Evolutionary conservation across 2,888 invertebrate genomes (phyloP).

Genomic region (Dorcus hopei): DNA sequence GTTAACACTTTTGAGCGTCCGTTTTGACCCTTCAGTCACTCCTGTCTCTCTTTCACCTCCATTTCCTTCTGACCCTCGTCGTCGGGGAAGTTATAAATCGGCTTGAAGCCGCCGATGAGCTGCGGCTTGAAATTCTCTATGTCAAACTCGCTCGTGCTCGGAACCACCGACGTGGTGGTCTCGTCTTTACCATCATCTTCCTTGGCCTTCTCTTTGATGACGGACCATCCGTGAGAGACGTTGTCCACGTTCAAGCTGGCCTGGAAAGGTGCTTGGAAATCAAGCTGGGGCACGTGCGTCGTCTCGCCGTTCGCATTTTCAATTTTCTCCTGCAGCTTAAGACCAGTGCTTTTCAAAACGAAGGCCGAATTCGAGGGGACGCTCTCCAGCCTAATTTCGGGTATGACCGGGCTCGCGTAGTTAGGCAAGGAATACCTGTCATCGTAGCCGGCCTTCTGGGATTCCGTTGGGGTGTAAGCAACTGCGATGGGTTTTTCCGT

Average conservation of each 20-base stretch:
- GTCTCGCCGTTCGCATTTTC: slow-evolving; percentile 20
- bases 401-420: slow-evolving; percentile 50
- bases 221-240: slow-evolving; percentile 62
- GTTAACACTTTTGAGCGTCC: too few species aligned
- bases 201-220: slow-evolving; percentile 47
- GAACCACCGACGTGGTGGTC: slow-evolving; percentile 39
- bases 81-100: slow-evolving; percentile 56
- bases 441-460: slow-evolving; percentile 35
- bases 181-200: slow-evolving; percentile 31
- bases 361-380: slow-evolving; percentile 44
- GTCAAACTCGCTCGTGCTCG: slow-evolving; percentile 56
- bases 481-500: slow-evolving; percentile 62
- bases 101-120: slow-evolving; percentile 66
- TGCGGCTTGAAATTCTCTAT: slow-evolving; percentile 67
- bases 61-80: slow-evolving; percentile 23
- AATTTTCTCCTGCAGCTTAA: background rate
- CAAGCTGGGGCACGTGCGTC: slow-evolving; percentile 48
- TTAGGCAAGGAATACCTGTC: slow-evolving; percentile 51
- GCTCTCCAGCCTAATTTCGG: slow-evolving; percentile 50
- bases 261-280: slow-evolving; percentile 67
- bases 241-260: slow-evolving; percentile 62
- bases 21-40: slow-evolving; percentile 6
- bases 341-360: background rate
- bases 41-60: slow-evolving; percentile 23
- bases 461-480: slow-evolving; percentile 61